Conservation (phyloP, 1,140 invertebrate species). For the Drosophila lini region DNA sequence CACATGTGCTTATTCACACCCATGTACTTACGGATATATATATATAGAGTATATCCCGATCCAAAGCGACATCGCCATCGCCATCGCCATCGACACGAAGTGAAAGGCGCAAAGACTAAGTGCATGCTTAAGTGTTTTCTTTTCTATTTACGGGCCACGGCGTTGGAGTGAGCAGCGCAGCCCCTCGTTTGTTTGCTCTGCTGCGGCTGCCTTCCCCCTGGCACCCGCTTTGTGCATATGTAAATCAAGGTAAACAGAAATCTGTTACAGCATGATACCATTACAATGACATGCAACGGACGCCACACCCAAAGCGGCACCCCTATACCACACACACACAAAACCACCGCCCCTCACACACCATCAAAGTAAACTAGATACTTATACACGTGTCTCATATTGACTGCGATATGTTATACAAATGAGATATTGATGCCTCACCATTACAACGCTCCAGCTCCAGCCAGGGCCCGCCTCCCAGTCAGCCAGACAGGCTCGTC, state of each 20-base stretch:
- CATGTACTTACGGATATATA: slow-evolving; percentile 20
- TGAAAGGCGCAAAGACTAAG: slow-evolving; percentile 78
- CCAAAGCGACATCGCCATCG: slow-evolving; percentile 51
- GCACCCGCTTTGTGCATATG: slow-evolving; percentile 49
- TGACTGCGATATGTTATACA: slow-evolving; percentile 79
- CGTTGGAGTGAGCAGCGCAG: slow-evolving; percentile 56
- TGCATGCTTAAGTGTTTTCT: slow-evolving; percentile 77
- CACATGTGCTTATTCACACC: slow-evolving; percentile 39
- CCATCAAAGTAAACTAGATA: slow-evolving; percentile 57
- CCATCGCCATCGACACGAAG: slow-evolving; percentile 69
- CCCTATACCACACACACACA: slow-evolving; percentile 2
- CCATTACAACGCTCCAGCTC: slow-evolving; percentile 38
- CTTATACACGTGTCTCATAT: slow-evolving; percentile 77
- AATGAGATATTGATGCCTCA: slow-evolving; percentile 79
- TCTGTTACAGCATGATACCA: slow-evolving; percentile 78
- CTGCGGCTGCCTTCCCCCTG: slow-evolving; percentile 45
- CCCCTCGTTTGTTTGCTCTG: slow-evolving; percentile 53
- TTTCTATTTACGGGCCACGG: slow-evolving; percentile 56
- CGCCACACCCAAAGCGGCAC: slow-evolving; percentile 5
- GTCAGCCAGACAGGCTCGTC: slow-evolving; percentile 21
- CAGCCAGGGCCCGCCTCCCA: slow-evolving; percentile 22
- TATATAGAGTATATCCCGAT: slow-evolving; percentile 25
- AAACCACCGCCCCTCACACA: slow-evolving; percentile 6
- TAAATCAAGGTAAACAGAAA: slow-evolving; percentile 82
- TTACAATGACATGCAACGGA: slow-evolving; percentile 75